phyloP scores from a whole-genome alignment of 2,113 vertebrate species.

The Pionites leucogaster region DNA sequence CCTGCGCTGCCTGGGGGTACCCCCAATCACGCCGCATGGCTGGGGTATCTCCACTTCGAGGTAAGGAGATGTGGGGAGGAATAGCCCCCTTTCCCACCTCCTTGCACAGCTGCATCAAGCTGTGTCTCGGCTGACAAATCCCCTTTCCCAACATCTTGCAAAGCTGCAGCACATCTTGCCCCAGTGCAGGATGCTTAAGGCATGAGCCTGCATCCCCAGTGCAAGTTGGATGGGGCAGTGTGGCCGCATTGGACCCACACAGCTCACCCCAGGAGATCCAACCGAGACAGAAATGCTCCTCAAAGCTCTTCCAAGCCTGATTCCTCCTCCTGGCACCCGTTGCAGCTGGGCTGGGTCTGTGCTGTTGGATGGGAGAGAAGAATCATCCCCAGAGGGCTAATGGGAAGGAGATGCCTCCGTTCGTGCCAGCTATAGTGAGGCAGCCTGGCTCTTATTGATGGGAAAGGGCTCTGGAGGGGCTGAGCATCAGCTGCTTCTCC shows the following conservation, averaged over 20 bases:
- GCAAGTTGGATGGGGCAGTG: rapidly evolving
- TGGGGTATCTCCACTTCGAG: rapidly evolving
- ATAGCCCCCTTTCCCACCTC: neutral
- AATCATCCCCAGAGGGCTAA: neutral
- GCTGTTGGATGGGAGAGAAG: neutral
- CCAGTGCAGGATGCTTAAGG: rapidly evolving
- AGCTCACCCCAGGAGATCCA: neutral
- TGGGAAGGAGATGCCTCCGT: neutral
- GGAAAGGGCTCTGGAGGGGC: neutral
- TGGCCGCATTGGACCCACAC: rapidly evolving
- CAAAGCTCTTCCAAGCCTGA: rapidly evolving
- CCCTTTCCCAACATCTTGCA: too few species aligned
- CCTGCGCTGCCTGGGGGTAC: rapidly evolving
- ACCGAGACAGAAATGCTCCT: neutral
- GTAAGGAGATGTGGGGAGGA: rapidly evolving
- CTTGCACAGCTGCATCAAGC: neutral
- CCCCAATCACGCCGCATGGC: rapidly evolving
- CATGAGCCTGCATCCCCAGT: rapidly evolving
- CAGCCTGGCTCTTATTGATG: neutral
- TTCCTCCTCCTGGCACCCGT: neutral
- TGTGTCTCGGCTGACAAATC: neutral
- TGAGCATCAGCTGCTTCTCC: neutral
- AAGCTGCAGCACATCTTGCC: neutral
- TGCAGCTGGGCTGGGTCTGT: neutral
- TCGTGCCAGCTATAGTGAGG: neutral